Evolutionary conservation across 2,113 vertebrate species (phyloP), one percentile per base, ranked within the genome.

Genomic region (Dunckerocampus dactyliophorus): DNA sequence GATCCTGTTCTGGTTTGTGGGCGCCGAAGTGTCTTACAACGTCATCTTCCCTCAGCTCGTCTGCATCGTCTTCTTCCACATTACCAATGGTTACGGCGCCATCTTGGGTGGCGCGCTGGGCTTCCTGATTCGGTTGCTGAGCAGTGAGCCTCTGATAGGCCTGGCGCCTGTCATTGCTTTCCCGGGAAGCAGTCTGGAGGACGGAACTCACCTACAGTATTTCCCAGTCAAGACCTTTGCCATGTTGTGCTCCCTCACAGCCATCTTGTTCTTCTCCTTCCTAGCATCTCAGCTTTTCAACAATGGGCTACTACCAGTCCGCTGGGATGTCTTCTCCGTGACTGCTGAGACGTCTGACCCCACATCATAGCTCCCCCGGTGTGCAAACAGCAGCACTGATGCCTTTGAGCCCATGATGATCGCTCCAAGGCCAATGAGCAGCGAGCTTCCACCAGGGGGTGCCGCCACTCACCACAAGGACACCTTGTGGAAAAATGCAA

Each of bases 31-130:
- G 24, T 60, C 87, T 15, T 92, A 91, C 0, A 42, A 71, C 0
- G 1, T 92, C 2, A 65, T 92, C 12, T 90, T 93, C 57, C 87
- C 91, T 6, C 91, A 92, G 63, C 85, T 92, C 4, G 72, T 87
- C 61, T 92, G 89, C 0, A 74, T 75, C 31, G 68, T 82, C 11
- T 28, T 28, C 24, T 28, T 28, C 24, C 24, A 28, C 24, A 28
- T 28, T 5, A 28, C 24, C 24, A 28, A 28, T 28, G 5, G 24
- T 10, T 92, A 91, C 0, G 88, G 92, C 3, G 90, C 88, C 0
- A 59, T 81, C 6, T 67, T 74, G 0, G 91, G 89, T 2, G 88
- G 82, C 19, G 0, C 85, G 5, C 16, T 87, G 3, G 90, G 88
- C 9, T 31, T 87, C 1, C 20, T 82, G n/a, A 52, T 92, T 52